These are phyloP conservation scores for Nasua narica DNA, from an alignment of 2,797 vertebrate genomes.

Conservation along the genomic window DNA sequence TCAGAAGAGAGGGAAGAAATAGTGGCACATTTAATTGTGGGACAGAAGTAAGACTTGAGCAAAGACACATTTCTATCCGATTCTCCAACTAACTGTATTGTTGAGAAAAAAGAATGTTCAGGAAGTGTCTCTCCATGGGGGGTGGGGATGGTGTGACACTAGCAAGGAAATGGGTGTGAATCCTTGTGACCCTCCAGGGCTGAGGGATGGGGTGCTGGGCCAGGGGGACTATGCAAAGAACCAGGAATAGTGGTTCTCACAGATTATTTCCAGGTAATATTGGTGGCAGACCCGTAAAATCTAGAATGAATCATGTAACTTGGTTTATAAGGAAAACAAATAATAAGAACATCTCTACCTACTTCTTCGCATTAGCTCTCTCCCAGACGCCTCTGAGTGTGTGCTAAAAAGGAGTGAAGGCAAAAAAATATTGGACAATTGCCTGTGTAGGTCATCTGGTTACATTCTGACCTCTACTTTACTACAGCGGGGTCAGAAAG, in stretches of 20 bases:
- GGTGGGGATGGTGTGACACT: no score
- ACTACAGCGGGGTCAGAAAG: rapidly evolving
- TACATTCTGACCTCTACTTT: not conserved
- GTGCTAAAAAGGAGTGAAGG: not conserved
- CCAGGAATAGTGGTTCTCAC: not conserved
- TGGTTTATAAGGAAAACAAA: not conserved
- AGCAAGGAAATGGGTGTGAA: not conserved
- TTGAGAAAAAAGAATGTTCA: not conserved
- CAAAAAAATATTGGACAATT: no score
- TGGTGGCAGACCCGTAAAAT: not conserved
- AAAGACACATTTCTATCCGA: not conserved
- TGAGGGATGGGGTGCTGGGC: not conserved
- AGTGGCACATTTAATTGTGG: not conserved
- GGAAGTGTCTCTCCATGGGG: not conserved
- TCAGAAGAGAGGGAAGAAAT: not conserved
- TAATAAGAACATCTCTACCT: not conserved
- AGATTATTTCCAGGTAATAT: not conserved
- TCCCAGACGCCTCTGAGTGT: rapidly evolving
- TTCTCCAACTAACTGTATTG: not conserved
- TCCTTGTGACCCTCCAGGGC: not conserved
- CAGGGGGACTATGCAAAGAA: not conserved
- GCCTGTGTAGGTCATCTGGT: not conserved
- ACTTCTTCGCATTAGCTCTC: rapidly evolving
- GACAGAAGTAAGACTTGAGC: slow-evolving; percentile 1
- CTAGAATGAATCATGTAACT: not conserved